Percentiles rank a stretch among this genome's conserved stretches.
These are phyloP conservation scores for Tragulus kanchil DNA, from an alignment of 2,113 vertebrate species.

Conservation along the genomic window DNA sequence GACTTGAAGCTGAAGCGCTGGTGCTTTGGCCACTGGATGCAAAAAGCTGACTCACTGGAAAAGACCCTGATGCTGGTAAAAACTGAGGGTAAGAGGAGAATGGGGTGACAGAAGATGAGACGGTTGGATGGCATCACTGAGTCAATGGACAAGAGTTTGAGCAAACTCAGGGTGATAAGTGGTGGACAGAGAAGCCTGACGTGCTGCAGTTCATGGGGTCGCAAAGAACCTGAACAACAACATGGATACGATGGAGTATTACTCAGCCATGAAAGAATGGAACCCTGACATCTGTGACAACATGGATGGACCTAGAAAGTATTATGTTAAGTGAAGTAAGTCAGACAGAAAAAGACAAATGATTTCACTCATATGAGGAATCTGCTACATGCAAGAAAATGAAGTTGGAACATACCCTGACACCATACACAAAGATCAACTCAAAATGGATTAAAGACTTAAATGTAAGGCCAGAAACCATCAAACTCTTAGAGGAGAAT, in stretches of 20 bases:
- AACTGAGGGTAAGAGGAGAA: not conserved
- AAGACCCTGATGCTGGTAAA: not conserved
- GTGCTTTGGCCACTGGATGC: not conserved
- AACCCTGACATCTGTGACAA: not conserved
- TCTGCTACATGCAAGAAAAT: not conserved
- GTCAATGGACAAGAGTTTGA: not conserved
- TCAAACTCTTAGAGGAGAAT: no score
- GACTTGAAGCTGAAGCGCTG: not conserved
- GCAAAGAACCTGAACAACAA: no score
- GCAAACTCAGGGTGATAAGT: not conserved
- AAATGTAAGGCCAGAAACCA: no score
- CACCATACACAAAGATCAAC: no score
- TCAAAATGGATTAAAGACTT: no score
- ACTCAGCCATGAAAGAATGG: not conserved
- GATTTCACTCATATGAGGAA: not conserved
- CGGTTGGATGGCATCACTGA: no score
- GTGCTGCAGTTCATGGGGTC: not conserved
- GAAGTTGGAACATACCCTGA: no score
- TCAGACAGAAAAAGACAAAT: not conserved
- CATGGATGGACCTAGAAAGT: not conserved
- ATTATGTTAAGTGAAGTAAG: not conserved
- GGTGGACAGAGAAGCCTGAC: not conserved
- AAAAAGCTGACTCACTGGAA: not conserved
- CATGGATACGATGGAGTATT: no score
- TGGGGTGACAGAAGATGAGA: not conserved